Conservation (phyloP, 2,888 invertebrate genomes). For the Norana najaformis region DNA sequence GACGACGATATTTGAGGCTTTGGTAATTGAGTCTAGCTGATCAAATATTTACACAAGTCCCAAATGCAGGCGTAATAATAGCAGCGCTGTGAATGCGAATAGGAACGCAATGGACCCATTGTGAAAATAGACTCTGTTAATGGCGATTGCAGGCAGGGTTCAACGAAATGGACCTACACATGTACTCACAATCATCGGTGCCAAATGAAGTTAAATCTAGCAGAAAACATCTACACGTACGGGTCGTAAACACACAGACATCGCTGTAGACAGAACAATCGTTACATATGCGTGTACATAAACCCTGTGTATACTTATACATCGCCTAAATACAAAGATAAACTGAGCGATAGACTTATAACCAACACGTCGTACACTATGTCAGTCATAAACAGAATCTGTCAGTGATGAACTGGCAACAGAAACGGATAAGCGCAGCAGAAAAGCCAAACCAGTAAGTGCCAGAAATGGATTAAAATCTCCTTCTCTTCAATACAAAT, state of each 20-base stretch:
- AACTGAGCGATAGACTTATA: not conserved
- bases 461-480: not conserved
- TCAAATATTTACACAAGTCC: not conserved
- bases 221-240: not conserved
- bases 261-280: not conserved
- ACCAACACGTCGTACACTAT: not conserved
- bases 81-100: slow-evolving; percentile 6
- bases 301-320: not conserved
- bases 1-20: not conserved
- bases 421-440: not conserved
- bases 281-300: not conserved
- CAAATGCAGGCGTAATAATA: slow-evolving; percentile 13
- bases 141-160: not conserved
- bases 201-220: not conserved
- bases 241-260: not conserved
- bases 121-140: slow-evolving; percentile 13
- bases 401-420: not conserved
- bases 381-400: not conserved
- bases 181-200: not conserved
- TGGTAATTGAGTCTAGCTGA: slow-evolving; percentile 13
- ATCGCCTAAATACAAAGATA: slow-evolving; percentile 7
- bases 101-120: not conserved
- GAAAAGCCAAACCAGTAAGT: not conserved
- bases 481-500: not conserved
- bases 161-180: not conserved